Conservation (phyloP, 2,888 invertebrate genomes). For the Ganaspis brasiliensis region DNA sequence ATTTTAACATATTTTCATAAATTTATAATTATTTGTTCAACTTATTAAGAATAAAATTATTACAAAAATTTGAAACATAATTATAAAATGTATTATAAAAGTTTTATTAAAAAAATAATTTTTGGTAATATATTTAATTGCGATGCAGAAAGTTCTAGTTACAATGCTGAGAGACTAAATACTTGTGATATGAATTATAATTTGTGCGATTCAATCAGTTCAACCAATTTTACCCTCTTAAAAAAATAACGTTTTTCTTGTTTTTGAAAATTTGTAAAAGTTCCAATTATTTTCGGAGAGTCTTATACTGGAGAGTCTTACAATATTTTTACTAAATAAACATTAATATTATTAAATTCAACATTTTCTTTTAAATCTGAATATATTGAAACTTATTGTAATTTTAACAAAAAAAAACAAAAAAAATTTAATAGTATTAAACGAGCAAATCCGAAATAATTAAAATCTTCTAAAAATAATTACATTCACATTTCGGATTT, state of each 20-base stretch:
- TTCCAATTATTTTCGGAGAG: constrained; percentile 22
- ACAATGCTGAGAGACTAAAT: not conserved
- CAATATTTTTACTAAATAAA: not conserved
- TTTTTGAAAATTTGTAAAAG: constrained; percentile 7
- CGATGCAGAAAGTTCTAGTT: constrained; percentile 1
- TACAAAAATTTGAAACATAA: no score
- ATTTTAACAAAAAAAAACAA: no score
- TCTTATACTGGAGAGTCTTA: constrained; percentile 1
- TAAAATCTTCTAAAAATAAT: no score
- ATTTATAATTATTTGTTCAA: no score
- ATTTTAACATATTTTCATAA: no score
- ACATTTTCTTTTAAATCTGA: not conserved
- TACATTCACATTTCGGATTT: no score
- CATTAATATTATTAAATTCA: not conserved
- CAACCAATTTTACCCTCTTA: constrained; percentile 19
- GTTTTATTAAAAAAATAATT: no score
- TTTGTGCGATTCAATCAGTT: constrained; percentile 32
- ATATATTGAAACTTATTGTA: not conserved
- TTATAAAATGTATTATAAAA: no score
- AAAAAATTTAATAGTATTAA: no score
- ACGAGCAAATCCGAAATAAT: no score
- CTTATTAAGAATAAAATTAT: no score
- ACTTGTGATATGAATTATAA: constrained; percentile 2
- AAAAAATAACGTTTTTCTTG: constrained; percentile 20
- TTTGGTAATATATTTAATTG: not conserved